phyloP scores from a whole-genome alignment of 1,140 invertebrate species.

The Rhopalosiphum padi region DNA sequence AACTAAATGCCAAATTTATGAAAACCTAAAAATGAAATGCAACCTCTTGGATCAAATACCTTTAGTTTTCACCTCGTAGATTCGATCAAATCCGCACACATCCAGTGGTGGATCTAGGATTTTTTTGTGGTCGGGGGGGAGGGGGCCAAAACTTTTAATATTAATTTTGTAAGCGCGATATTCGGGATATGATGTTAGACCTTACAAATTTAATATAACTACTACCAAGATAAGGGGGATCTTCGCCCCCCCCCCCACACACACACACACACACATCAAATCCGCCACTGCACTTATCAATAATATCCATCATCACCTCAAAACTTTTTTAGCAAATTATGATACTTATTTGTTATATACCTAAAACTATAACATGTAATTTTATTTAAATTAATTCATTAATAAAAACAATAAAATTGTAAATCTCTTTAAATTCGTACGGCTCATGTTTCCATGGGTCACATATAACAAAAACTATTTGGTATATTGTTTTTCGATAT shows the following conservation, averaged over 20 bases:
- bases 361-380: not conserved
- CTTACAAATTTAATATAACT: too few species aligned
- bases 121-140: too few species aligned
- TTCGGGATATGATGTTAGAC: too few species aligned
- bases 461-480: not conserved
- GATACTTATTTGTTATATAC: not conserved
- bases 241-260: too few species aligned
- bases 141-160: too few species aligned
- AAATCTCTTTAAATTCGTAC: not conserved
- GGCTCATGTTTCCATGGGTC: not conserved
- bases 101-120: too few species aligned
- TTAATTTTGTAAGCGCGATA: too few species aligned
- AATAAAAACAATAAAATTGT: not conserved
- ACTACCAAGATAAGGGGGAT: too few species aligned
- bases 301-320: not conserved
- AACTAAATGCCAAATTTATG: not conserved
- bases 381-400: conserved; percentile 11
- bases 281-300: too few species aligned
- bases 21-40: not conserved
- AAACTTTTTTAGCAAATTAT: not conserved
- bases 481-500: not conserved
- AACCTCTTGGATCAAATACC: not conserved
- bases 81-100: too few species aligned
- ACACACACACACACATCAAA: too few species aligned
- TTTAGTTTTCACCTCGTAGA: too few species aligned